Percentiles rank a stretch among this genome's conserved stretches.
phyloP scores from a whole-genome alignment of 2,888 invertebrate species.

The Deroplatys truncata region DNA sequence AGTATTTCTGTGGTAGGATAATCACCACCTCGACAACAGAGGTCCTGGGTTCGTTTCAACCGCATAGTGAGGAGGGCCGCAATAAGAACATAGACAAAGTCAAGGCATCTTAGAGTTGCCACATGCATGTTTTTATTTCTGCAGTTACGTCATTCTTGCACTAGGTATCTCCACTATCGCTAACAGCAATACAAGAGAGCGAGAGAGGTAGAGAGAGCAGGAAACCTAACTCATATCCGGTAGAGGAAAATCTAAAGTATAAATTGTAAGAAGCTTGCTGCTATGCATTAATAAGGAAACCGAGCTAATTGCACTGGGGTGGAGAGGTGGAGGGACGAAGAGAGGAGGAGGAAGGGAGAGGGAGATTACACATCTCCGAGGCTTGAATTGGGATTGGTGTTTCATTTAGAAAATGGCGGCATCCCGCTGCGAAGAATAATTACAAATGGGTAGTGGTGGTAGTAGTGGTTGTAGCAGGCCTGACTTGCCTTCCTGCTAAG shows the following conservation, averaged over 20 bases:
- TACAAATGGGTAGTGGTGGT: slow-evolving; percentile 16
- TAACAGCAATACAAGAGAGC: slow-evolving; percentile 7
- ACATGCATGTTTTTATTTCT: not conserved
- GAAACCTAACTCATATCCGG: slow-evolving; percentile 25
- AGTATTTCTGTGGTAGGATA: too few species aligned
- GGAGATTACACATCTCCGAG: slow-evolving; percentile 17
- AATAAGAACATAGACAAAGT: too few species aligned
- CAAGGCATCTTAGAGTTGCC: too few species aligned
- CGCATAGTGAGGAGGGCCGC: too few species aligned
- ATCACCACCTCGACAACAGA: too few species aligned
- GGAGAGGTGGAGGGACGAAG: not conserved
- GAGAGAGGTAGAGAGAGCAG: not conserved
- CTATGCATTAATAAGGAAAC: slow-evolving; percentile 45
- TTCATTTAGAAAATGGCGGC: slow-evolving; percentile 26
- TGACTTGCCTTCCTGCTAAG: not conserved
- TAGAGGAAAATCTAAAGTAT: slow-evolving; percentile 21
- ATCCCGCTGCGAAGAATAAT: slow-evolving; percentile 26
- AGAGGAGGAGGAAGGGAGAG: not conserved
- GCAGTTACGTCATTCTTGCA: not conserved
- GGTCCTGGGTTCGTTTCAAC: too few species aligned
- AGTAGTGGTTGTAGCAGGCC: not conserved
- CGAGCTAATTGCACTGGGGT: slow-evolving; percentile 44
- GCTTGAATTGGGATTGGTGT: slow-evolving; percentile 21
- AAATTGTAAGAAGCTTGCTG: slow-evolving; percentile 24
- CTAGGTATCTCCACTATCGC: not conserved